Evolutionary conservation across 2,797 vertebrate genomes (phyloP).

Genomic region (Gymnodraco acuticeps): DNA sequence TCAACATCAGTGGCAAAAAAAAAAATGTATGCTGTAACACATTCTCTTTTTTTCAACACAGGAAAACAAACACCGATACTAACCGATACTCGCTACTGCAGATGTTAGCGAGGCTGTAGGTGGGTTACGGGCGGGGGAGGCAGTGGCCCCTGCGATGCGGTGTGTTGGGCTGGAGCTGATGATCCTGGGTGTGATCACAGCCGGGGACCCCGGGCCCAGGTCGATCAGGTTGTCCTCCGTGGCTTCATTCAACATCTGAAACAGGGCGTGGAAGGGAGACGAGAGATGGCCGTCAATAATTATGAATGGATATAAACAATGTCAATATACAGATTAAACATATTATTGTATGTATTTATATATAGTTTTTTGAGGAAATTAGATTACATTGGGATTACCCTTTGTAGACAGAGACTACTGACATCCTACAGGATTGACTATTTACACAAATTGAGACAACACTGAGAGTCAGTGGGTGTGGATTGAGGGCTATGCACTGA

Average conservation of each 20-base stretch:
- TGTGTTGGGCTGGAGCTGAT: conserved; percentile 75
- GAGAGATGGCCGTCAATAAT: background rate
- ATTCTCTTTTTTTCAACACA: background rate
- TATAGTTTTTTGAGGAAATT: background rate
- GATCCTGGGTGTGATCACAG: conserved; percentile 93
- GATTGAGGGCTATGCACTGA: conserved; percentile 15
- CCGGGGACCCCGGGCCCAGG: conserved; percentile 95
- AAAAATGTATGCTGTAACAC: too few species aligned
- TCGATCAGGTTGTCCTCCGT: conserved; percentile 98
- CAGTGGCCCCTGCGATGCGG: conserved; percentile 55
- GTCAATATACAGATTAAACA: background rate
- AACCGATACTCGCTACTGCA: conserved; percentile 93
- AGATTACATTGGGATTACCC: background rate
- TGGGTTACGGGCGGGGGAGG: conserved; percentile 61
- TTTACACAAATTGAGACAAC: conserved; percentile 20
- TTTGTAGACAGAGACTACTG: conserved; percentile 9
- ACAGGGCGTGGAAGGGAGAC: background rate
- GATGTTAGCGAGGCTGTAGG: conserved; percentile 82
- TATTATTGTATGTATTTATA: too few species aligned
- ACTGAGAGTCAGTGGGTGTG: conserved; percentile 6
- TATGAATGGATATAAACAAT: background rate
- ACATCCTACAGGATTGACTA: conserved; percentile 30
- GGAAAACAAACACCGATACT: conserved; percentile 34
- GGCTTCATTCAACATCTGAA: conserved; percentile 92
- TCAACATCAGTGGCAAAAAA: too few species aligned